Evolutionary conservation across 2,113 vertebrate species (phyloP).

Genomic region (Menura novaehollandiae): DNA sequence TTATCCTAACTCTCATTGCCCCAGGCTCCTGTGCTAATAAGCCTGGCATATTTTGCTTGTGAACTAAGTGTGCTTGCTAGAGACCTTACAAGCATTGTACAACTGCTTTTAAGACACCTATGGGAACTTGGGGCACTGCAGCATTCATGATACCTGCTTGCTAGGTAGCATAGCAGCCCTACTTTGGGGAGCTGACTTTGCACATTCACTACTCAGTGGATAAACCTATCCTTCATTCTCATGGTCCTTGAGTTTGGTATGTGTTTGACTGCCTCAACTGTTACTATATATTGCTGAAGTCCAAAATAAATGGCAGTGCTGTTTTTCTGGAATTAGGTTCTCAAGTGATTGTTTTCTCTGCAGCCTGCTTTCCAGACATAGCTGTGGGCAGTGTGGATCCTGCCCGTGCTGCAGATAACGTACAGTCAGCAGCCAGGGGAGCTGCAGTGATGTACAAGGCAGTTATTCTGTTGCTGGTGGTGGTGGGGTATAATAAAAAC

Average conservation of each 20-base stretch:
- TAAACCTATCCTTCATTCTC: not conserved
- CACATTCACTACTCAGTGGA: not conserved
- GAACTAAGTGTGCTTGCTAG: not conserved
- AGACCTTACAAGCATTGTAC: not conserved
- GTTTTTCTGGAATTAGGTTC: not conserved
- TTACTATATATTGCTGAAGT: not conserved
- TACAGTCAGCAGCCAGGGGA: not conserved
- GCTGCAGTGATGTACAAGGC: not conserved
- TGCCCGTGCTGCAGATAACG: not conserved
- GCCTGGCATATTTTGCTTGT: not conserved
- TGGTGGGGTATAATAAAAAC: not conserved
- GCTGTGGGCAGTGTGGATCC: not conserved
- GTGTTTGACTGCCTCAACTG: not conserved
- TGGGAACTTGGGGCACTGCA: rapidly evolving
- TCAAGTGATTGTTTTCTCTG: not conserved
- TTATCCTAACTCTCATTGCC: not conserved
- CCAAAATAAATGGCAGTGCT: not conserved
- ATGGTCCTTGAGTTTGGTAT: not conserved
- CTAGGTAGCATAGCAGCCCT: not conserved
- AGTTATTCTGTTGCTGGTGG: not conserved
- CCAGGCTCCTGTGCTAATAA: not conserved
- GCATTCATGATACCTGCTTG: rapidly evolving
- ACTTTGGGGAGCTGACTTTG: not conserved
- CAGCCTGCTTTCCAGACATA: not conserved
- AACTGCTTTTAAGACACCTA: not conserved